phyloP scores from a whole-genome alignment of 2,113 vertebrate genomes.

The Macaca mulatta region DNA sequence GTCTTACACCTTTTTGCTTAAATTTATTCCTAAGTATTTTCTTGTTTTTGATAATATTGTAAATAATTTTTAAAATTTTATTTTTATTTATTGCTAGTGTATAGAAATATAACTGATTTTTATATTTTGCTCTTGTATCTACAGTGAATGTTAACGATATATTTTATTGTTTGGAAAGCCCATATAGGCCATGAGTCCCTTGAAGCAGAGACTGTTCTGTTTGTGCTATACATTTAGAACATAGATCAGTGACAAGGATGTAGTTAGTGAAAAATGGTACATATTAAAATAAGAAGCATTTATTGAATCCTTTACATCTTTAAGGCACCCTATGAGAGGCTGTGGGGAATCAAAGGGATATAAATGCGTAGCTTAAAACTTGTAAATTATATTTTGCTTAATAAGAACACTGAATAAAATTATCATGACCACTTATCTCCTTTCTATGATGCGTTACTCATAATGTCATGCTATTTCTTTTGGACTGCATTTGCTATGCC shows the following conservation, averaged over 20 bases:
- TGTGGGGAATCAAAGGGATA: neutral
- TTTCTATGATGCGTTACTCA: neutral
- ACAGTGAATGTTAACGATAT: neutral
- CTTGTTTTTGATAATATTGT: neutral
- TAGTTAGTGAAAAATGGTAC: neutral
- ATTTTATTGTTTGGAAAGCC: constrained; percentile 21
- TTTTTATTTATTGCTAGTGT: neutral
- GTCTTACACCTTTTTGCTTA: neutral
- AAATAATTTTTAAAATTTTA: neutral
- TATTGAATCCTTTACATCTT: neutral
- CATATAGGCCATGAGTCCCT: neutral
- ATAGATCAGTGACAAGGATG: neutral
- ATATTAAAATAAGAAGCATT: neutral
- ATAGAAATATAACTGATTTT: neutral
- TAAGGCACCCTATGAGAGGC: neutral
- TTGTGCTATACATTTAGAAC: neutral
- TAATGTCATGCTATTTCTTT: neutral
- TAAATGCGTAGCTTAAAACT: neutral
- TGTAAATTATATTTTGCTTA: neutral
- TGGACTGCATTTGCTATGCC: neutral
- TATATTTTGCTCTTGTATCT: neutral
- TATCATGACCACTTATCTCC: accelerated
- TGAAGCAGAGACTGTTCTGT: neutral
- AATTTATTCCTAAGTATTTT: neutral
- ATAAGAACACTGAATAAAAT: neutral